These are phyloP conservation scores for Ormyrus pomaceus DNA, from an alignment of 2,888 invertebrate species.

Conservation along the genomic window DNA sequence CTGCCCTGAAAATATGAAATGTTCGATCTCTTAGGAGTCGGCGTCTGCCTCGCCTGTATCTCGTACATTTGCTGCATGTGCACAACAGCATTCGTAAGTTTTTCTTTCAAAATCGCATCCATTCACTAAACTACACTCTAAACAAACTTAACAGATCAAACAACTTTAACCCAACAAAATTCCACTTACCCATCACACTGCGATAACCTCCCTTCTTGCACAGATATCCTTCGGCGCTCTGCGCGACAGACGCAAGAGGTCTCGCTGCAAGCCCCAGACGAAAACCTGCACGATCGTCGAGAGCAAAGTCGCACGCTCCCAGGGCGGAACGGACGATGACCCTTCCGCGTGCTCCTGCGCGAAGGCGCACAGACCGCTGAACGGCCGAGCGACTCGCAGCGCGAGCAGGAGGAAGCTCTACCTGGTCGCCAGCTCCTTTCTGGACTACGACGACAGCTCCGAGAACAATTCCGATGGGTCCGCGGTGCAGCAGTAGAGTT, in stretches of 20 bases:
- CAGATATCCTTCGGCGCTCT: too few species aligned
- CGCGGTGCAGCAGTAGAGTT: not conserved
- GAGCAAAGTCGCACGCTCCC: too few species aligned
- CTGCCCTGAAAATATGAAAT: constrained; percentile 49
- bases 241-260: too few species aligned
- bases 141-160: too few species aligned
- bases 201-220: too few species aligned
- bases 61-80: constrained; percentile 62
- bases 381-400: not conserved
- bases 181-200: too few species aligned
- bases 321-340: too few species aligned
- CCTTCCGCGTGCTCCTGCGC: not conserved
- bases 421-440: constrained; percentile 39
- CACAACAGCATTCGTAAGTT: constrained; percentile 61
- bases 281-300: too few species aligned
- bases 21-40: constrained; percentile 60
- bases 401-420: constrained; percentile 23
- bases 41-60: constrained; percentile 61
- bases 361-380: not conserved
- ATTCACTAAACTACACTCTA: too few species aligned
- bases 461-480: not conserved
- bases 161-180: too few species aligned
- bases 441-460: constrained; percentile 24
- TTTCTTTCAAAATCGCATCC: too few species aligned
- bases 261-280: too few species aligned